Evolutionary conservation across 2,797 vertebrate species (phyloP), one percentile per base, ranked within the genome.

Genomic region (Limnodromus scolopaceus): DNA sequence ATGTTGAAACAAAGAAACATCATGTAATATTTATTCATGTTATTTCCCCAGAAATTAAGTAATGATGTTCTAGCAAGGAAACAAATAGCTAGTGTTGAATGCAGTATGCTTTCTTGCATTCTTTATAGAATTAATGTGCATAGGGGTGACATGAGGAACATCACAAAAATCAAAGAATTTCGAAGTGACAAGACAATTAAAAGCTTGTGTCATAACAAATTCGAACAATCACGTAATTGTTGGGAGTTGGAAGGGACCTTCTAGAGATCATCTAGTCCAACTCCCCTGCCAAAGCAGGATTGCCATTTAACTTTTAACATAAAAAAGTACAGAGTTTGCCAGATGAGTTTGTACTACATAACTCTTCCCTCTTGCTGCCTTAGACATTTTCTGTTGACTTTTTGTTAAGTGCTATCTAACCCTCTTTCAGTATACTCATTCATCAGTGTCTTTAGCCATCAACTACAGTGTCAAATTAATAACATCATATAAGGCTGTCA

Each of bases 401-500:
- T 38, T 58, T 63, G 6, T 55, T 15, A 38, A 66, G 8, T 66
- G 23, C 30, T 46, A 18, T 49, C 8, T 72, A 54, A 57, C 51
- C 38, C 0, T 0, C 22, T 70, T 92, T 51, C 48, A 34, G 0
- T 71, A 13, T 64, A 51, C 3, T 77, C 68, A 23, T 58, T 55
- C 45, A 38, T 8, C 14, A 24, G 9, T 46, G 13, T 58, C n/a
- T 80, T 88, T 13, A 77, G 14, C 25, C 23, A 72, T 78, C 28
- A 87, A 8, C 38, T 71, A 20, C 14, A 49, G 8, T 65, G 38
- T 84, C 25, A 57, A 71, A 68, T 75, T 43, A 84, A 16, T 82
- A 75, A 61, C 10, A 20, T 58, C 2, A 0, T 60, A 6, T 16
- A 60, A 79, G 54, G 15, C 25, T 61, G 36, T 43, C 48, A 51